phyloP scores from a whole-genome alignment of 2,888 invertebrate species.

The Rhagonycha lutea region DNA sequence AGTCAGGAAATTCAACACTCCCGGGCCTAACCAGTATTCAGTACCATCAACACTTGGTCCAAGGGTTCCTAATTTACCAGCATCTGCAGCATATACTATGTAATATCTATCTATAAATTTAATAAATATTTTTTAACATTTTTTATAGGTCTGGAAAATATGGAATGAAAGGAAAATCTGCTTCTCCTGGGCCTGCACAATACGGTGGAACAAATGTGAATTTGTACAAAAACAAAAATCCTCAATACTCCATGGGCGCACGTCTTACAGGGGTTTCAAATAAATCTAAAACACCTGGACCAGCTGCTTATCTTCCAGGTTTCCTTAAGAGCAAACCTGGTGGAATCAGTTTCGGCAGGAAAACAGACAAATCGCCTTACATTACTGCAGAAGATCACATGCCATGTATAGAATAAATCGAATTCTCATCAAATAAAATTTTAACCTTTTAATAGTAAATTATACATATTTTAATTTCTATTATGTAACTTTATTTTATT shows the following conservation, averaged over 20 bases:
- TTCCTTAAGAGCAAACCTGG: slow-evolving; percentile 55
- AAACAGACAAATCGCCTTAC: slow-evolving; percentile 63
- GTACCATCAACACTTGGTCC: slow-evolving; percentile 59
- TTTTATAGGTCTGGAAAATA: slow-evolving; percentile 27
- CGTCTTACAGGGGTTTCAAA: slow-evolving; percentile 34
- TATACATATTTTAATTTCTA: not conserved
- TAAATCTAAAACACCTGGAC: slow-evolving; percentile 57
- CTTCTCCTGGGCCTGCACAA: slow-evolving; percentile 56
- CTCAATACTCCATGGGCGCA: slow-evolving; percentile 46
- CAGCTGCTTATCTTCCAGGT: slow-evolving; percentile 60
- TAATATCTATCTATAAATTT: slow-evolving; percentile 38
- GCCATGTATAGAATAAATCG: slow-evolving; percentile 48
- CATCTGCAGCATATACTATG: slow-evolving; percentile 60
- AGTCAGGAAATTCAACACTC: slow-evolving; percentile 48
- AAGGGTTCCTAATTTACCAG: slow-evolving; percentile 57
- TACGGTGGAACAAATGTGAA: slow-evolving; percentile 45
- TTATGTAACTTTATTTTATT: not conserved
- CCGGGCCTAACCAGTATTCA: slow-evolving; percentile 67
- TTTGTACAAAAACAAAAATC: slow-evolving; percentile 44
- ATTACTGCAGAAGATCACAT: slow-evolving; percentile 64
- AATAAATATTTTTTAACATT: not conserved
- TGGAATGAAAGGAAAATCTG: slow-evolving; percentile 14
- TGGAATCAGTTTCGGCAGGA: slow-evolving; percentile 65
- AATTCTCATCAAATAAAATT: not conserved
- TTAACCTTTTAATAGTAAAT: not conserved